Percentiles rank a stretch among this genome's conserved stretches.
phyloP scores from a whole-genome alignment of 1,140 invertebrate genomes.

The Leptinotarsa defecta region DNA sequence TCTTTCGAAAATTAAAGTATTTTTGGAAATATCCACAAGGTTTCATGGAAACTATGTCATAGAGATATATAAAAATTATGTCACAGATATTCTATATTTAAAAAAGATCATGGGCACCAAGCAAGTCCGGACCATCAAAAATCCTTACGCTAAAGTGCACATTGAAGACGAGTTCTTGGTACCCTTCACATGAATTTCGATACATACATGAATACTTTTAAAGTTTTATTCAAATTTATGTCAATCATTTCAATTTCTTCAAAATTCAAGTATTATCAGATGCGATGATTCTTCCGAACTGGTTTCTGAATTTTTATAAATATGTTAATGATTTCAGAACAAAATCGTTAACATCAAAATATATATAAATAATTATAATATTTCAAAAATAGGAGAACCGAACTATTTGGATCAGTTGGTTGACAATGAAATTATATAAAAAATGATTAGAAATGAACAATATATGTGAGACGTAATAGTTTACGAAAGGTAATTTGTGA shows the following conservation, averaged over 20 bases:
- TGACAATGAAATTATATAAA: no score
- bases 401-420: no score
- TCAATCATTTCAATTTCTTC: conserved; percentile 45
- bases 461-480: no score
- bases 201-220: conserved; percentile 39
- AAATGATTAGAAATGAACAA: no score
- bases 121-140: conserved; percentile 15
- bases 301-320: conserved; percentile 6
- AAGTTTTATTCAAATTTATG: conserved; percentile 44
- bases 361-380: no score
- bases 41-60: no score
- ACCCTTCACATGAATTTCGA: conserved; percentile 45
- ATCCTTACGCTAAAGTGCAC: conserved; percentile 40
- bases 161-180: conserved; percentile 46
- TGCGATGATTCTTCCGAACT: conserved; percentile 11
- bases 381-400: no score
- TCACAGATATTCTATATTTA: no score
- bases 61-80: no score
- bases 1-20: no score
- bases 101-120: background rate
- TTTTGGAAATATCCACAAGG: no score
- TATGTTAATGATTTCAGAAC: background rate
- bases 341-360: background rate
- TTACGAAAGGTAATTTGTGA: no score
- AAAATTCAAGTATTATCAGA: conserved; percentile 14